Base-by-base conservation (phyloP, 2,113 vertebrate genomes). In the Anguilla japonica region DNA sequence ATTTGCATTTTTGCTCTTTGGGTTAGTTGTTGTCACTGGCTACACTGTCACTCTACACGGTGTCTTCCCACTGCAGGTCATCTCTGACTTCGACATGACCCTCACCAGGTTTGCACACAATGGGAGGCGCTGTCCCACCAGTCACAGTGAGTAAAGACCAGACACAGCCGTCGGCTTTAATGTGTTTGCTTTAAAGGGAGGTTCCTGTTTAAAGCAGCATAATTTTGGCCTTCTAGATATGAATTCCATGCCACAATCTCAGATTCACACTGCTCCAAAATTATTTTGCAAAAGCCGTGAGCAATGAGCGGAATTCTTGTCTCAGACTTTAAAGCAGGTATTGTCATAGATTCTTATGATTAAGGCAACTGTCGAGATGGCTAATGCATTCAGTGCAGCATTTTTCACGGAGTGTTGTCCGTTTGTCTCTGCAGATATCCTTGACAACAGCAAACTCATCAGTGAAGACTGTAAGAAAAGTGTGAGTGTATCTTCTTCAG, bases 31-130 rank as follows among this genome's bases (percentile, higher is more conserved):
- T 29, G 5, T n/a, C 57, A 84, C 57, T n/a, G 60, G 4, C 63
- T 41, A 11, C 85, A 83, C 26, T 11, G 56, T 82, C 2, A 85
- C 60, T 81, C 5, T 81, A 8, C 46, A 34, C 29, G 56, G 0
- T 8, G 14, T 80, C 40, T 13, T 91, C 9, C 91, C 90, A 84
- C 84, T 83, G 39, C 91, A 98, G 97, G 95, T 98, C 0, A 96
- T 98, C 90, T 97, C 97, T 29, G 97, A 98, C 93, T 98, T 98
- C 29, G 97, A 98, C 91, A 97, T 97, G 97, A 98, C 97, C 0
- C 94, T 98, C 83, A 97, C 95, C 91, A 95, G 95, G 86, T 98
- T 98, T 41, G 93, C 95, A 2, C 93, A 93, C 91, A 95, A 96
- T 0, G 97, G 97, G 87, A 89, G 89, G 16, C 93, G 96, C 88